Evolutionary conservation across 2,888 invertebrate genomes (phyloP), one percentile per base, ranked within the genome.

Genomic region (Pseudococcus viburni): DNA sequence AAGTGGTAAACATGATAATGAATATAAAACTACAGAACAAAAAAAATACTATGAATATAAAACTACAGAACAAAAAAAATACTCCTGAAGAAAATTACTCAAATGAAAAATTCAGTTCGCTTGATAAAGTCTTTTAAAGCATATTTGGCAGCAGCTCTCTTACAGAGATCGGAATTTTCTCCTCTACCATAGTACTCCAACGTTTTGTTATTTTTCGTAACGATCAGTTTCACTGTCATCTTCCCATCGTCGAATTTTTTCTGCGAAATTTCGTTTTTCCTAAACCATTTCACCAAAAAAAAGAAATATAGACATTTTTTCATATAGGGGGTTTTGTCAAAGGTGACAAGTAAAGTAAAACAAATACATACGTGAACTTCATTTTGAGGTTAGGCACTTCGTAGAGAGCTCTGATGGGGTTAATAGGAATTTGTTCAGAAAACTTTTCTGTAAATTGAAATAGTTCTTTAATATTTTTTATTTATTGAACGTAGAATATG

Each of bases 341-440:
- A 33, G 26, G 3, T 33, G 3, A 33, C 26, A 33, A 33, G 26
- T 33, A 33, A 33, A 33, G 3, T 33, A 33, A 2, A 33, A 33
- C 26, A 33, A 33, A 46, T 88, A 87, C 89, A 94, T 91, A 96
- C 96, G 93, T 93, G 91, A 97, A 98, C 15, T 80, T 80, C 73
- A 91, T 90, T 0, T 95, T 95, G 89, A 96, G 95, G 91, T 94
- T 33, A 33, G 26, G 94, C 92, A 99, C 99, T 90, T 95, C 93
- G 26, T 33, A 33, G 0, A 99, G 92, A 90, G 96, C 94, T 84
- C 98, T 93, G 17, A 99, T 95, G 0, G 98, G 96, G 91, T 98
- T 97, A 90, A 96, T 96, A 1, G 99, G 99, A 33, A 99, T 89
- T 94, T 92, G 86, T 95, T 95, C 94, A 91, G 85, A 86, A 73